phyloP scores from a whole-genome alignment of 2,888 invertebrate species.

The Epirrhoe alternata region DNA sequence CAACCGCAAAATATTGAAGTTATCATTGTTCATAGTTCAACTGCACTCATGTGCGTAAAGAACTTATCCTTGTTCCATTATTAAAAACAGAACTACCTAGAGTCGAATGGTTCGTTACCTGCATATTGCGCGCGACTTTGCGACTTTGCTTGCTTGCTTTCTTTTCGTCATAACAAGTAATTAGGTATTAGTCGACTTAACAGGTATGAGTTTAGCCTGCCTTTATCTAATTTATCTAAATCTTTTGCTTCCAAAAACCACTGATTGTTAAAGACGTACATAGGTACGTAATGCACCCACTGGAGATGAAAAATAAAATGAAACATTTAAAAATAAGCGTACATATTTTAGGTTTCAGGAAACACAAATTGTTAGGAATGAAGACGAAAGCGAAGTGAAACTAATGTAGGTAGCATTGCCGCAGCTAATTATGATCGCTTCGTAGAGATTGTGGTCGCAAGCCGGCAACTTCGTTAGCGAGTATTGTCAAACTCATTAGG shows the following conservation, averaged over 20 bases:
- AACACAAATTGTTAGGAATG: background rate
- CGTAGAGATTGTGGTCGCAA: slow-evolving; percentile 38
- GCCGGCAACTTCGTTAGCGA: slow-evolving; percentile 42
- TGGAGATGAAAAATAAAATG: too few species aligned
- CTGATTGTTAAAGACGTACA: too few species aligned
- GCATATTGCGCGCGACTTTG: too few species aligned
- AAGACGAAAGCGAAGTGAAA: slow-evolving; percentile 19
- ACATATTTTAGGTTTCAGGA: background rate
- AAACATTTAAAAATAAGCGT: background rate
- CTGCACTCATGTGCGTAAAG: background rate
- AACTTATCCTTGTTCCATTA: background rate
- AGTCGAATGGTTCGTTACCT: too few species aligned
- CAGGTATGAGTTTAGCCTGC: too few species aligned
- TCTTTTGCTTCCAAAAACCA: too few species aligned
- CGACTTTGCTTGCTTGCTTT: too few species aligned
- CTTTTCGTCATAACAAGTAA: too few species aligned
- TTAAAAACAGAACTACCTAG: too few species aligned
- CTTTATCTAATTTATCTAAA: too few species aligned
- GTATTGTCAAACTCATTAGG: slow-evolving; percentile 37
- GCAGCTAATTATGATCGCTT: slow-evolving; percentile 36
- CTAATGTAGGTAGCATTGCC: slow-evolving; percentile 15
- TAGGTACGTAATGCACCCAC: too few species aligned
- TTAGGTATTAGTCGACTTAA: too few species aligned
- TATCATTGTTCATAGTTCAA: slow-evolving; percentile 5
- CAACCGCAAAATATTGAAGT: slow-evolving; percentile 16